phyloP scores from a whole-genome alignment of 1,140 invertebrate species.

The Acromyrmex heyeri region DNA sequence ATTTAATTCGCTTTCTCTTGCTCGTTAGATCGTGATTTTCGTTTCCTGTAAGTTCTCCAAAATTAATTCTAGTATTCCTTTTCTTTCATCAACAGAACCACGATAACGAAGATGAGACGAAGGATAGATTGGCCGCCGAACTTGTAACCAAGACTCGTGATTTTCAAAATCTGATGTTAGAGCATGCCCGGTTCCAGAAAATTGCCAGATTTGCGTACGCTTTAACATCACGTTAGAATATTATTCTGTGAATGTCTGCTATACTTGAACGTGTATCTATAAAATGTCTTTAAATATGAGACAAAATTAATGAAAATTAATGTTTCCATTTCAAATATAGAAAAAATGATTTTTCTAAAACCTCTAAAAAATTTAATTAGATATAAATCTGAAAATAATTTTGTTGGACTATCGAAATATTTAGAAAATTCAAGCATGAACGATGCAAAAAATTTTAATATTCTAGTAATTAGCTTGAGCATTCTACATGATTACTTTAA shows the following conservation, averaged over 20 bases:
- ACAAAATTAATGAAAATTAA: background rate
- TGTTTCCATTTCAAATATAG: background rate
- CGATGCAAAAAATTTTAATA: too few species aligned
- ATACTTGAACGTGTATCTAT: background rate
- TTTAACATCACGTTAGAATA: conserved; percentile 5
- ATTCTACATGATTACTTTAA: too few species aligned
- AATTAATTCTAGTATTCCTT: conserved; percentile 26
- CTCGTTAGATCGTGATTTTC: conserved; percentile 53
- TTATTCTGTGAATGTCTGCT: background rate
- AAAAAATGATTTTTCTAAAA: too few species aligned
- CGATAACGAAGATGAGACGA: conserved; percentile 56
- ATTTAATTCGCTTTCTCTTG: conserved; percentile 35
- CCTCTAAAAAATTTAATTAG: too few species aligned
- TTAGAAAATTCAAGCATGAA: too few species aligned
- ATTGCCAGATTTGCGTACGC: conserved; percentile 72
- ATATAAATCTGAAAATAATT: too few species aligned
- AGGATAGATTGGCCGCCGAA: conserved; percentile 70
- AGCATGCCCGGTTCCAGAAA: conserved; percentile 69
- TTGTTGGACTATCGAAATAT: too few species aligned
- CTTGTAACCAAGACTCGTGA: conserved; percentile 70
- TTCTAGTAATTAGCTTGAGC: too few species aligned
- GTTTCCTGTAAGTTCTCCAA: background rate
- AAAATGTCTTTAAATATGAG: background rate
- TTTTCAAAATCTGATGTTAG: conserved; percentile 64
- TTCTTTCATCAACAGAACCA: conserved; percentile 31